Conservation (phyloP, 2,113 vertebrate genomes). For the Pleuronectes platessa region DNA sequence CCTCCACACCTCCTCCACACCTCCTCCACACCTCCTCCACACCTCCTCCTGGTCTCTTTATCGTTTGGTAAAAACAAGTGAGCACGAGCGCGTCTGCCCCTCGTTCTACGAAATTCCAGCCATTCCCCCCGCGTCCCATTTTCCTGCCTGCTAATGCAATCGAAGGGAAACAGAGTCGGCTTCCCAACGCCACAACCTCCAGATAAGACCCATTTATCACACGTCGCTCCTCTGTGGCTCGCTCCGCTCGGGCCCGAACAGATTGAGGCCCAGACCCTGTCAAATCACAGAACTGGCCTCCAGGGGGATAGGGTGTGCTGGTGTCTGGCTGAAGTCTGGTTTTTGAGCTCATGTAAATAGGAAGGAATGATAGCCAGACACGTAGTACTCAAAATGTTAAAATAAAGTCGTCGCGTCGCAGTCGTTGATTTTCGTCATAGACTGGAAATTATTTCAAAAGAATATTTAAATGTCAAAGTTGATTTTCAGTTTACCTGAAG, state of each 20-base stretch:
- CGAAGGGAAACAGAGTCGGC: slow-evolving; percentile 79
- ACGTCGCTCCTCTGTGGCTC: slow-evolving; percentile 64
- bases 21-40: slow-evolving; percentile 34
- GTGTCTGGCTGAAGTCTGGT: slow-evolving; percentile 58
- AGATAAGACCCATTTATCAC: slow-evolving; percentile 85
- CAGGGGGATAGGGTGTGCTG: slow-evolving; percentile 44
- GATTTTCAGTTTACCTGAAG: neutral
- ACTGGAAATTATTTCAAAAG: slow-evolving; percentile 24
- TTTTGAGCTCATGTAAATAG: slow-evolving; percentile 53
- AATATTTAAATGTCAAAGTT: neutral
- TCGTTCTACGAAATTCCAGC: slow-evolving; percentile 75
- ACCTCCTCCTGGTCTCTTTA: slow-evolving; percentile 62
- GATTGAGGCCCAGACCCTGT: slow-evolving; percentile 68
- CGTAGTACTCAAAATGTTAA: slow-evolving; percentile 30
- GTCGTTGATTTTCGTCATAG: slow-evolving; percentile 3
- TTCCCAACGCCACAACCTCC: slow-evolving; percentile 75
- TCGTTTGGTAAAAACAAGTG: slow-evolving; percentile 77
- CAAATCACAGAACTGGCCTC: slow-evolving; percentile 65
- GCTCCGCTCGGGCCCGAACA: slow-evolving; percentile 57
- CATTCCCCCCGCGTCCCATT: slow-evolving; percentile 74
- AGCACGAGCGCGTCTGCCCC: slow-evolving; percentile 65
- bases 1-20: slow-evolving; percentile 44
- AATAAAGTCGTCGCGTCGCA: neutral
- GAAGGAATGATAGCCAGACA: slow-evolving; percentile 58
- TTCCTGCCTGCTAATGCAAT: slow-evolving; percentile 84